Base-by-base conservation (phyloP, 2,797 vertebrate species). In the Darevskia nairensis region DNA sequence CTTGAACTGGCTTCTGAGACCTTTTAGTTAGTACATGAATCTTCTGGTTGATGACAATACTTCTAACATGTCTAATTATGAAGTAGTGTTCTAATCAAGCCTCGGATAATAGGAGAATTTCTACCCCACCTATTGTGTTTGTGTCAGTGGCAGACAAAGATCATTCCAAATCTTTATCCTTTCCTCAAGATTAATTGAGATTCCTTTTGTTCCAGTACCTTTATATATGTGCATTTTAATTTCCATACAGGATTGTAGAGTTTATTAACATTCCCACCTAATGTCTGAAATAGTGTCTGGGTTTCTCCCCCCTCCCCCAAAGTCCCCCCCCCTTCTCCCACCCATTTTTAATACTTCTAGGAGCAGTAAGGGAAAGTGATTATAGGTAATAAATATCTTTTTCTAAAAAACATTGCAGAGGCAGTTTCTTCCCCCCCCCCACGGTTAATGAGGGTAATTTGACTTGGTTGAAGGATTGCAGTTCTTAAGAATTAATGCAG, bases 371-470 rank as follows among this genome's bases (percentile, higher is more conserved):
- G 94, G 95, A 92, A 97, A 98, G 97, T 98, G 98, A 98, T 99
- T 98, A 99, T 98, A 98, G 98, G 98, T 98, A 98, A 99, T 98
- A 99, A 99, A 99, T 99, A 99, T 97, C 94, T 94, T 95, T 96
- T 96, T 95, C 89, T 97, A 96, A 96, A 95, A 95, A 90, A 97
- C 99, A 99, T 99, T 98, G 98, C 98, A 97, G 98, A 99, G 98
- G 98, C 98, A 98, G 98, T 98, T 98, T 99, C 98, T 50, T 11
- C 3, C 50, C 50, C 50, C 50, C 50, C 97, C 98, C 97, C 86
- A 97, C 97, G 97, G 98, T 98, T 99, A 99, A 99, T 99, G 98
- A 99, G 98, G 98, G 98, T 98, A 99, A 99, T 99, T 99, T 99
- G 98, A 98, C 98, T 98, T 99, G 99, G 98, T 99, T 98, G 98